These are phyloP conservation scores for Pachycephala philippinensis DNA, from an alignment of 2,113 vertebrate genomes.

Conservation along the genomic window DNA sequence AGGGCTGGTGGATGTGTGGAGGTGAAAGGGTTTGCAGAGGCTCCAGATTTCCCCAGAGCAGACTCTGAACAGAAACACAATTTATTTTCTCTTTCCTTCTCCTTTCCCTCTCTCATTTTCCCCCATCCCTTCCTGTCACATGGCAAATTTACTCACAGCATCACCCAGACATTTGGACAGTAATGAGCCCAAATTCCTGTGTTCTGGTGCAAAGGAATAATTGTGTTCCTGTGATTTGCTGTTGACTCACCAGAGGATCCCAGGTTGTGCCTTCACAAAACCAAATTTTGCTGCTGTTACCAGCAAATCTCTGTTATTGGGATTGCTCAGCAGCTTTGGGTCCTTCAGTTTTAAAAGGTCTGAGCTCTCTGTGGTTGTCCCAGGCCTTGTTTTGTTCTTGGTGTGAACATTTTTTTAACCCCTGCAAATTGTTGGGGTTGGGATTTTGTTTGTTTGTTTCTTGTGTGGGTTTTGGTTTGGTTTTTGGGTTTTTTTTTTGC, in stretches of 20 bases:
- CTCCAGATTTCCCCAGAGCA: neutral
- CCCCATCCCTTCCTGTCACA: neutral
- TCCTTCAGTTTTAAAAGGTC: neutral
- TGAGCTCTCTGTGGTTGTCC: fast-evolving
- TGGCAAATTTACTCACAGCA: neutral
- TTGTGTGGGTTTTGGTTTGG: neutral
- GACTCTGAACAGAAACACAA: neutral
- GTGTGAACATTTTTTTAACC: neutral
- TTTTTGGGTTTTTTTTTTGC: no score
- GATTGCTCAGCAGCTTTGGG: neutral
- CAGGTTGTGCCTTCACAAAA: neutral
- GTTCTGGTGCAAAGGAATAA: neutral
- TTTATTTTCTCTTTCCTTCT: neutral
- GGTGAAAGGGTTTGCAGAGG: neutral
- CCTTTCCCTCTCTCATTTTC: neutral
- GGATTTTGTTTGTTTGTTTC: neutral
- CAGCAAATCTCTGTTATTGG: neutral
- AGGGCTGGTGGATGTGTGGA: neutral
- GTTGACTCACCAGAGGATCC: neutral
- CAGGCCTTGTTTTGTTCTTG: neutral
- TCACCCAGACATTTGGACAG: neutral
- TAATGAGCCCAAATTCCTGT: neutral
- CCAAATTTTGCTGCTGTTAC: neutral
- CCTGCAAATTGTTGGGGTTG: neutral
- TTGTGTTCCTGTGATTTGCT: neutral